Evolutionary conservation across 2,113 vertebrate species (phyloP).

Genomic region (Eublepharis macularius): DNA sequence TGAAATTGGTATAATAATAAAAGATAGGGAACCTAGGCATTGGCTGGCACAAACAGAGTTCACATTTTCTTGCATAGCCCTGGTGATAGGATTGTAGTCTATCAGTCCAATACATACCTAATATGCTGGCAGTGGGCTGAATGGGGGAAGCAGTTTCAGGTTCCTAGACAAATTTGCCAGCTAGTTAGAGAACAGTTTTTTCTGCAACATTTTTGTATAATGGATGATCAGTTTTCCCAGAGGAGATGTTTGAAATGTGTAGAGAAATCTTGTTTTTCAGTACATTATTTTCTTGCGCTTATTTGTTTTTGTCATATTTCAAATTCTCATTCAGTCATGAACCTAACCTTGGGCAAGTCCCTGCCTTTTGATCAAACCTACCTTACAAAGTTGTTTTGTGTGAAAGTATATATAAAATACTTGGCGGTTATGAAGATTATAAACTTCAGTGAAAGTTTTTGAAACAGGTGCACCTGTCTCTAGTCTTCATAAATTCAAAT

Average conservation of each 20-base stretch:
- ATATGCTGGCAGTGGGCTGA: background rate
- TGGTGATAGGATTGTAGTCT: background rate
- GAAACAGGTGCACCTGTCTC: background rate
- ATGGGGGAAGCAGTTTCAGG: background rate
- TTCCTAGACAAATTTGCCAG: background rate
- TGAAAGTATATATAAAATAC: no score
- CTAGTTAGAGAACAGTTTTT: background rate
- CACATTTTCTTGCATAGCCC: background rate
- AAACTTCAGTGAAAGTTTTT: background rate
- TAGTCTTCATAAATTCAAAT: background rate
- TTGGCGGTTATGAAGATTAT: no score
- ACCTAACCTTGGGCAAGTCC: background rate
- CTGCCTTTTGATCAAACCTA: no score
- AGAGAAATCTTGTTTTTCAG: background rate
- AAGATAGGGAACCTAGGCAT: background rate
- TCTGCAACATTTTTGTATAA: background rate
- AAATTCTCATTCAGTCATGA: background rate
- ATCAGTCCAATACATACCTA: background rate
- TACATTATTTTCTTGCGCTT: no score
- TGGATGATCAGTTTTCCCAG: background rate
- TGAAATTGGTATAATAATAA: background rate
- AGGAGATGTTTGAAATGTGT: background rate
- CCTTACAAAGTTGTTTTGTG: no score
- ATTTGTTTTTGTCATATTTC: background rate
- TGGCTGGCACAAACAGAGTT: background rate